Base-by-base conservation (phyloP, 2,888 invertebrate species). In the Rugalucina vietnamica region DNA sequence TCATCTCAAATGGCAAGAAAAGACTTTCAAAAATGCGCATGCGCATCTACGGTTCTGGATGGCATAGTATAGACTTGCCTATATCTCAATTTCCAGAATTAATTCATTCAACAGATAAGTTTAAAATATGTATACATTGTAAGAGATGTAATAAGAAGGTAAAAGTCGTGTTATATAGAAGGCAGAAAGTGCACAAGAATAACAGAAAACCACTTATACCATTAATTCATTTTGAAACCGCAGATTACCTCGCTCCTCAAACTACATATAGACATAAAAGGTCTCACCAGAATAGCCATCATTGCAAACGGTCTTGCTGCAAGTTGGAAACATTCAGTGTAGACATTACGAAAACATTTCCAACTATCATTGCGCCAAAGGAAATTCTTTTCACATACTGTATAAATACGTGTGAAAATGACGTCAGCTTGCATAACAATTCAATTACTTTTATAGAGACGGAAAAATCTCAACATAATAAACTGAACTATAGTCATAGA, bases 141-240 rank as follows among this genome's bases (percentile, higher is more conserved):
- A 86, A 86, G 69, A 32, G 83, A 3, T 86, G 86, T 76, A 86
- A 76, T 29, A 79, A 76, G 36, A 85, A 85, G n/a, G 60, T 85
- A 18, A 86, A 81, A 70, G 39, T 86, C 34, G 86, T 81, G 65
- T 34, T 86, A 27, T 49, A 79, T 34, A 78, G 72, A 60, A 78
- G 76, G 49, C 37, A 57, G 24, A 81, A 72, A 57, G 27, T 37
- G 29, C 29, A 57, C 34, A 65, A 43, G 18, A 69, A 36, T n/a
- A 32, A 36, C 39, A 74, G 39, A 74, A 73, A 71, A n/a, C 75
- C 81, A 27, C 75, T 50, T 32, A 81, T 86, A 57, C 86, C 86
- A 43, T 86, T 86, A 54, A 86, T 86, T 65, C 76, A 86, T 36
- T 79, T 86, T 60, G 81, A 79, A 69, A 70, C 77, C 36, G 60